These are phyloP conservation scores for Podabrus alpinus DNA, from an alignment of 2,888 invertebrate species.

Conservation along the genomic window DNA sequence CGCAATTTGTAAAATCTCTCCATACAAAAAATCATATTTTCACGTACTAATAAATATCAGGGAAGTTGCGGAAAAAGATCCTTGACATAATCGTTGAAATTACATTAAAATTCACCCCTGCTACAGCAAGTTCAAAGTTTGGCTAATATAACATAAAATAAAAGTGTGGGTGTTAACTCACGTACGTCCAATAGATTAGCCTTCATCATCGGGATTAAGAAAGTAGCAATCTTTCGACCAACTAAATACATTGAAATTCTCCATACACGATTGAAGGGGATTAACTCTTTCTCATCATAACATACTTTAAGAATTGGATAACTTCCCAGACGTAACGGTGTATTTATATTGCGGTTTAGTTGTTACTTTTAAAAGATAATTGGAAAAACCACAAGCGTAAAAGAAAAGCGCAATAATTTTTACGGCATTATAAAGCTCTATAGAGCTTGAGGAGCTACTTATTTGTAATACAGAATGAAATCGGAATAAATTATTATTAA, in stretches of 20 bases:
- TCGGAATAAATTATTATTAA: background rate
- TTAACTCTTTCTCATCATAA: conserved; percentile 13
- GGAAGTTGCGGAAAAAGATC: background rate
- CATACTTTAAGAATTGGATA: background rate
- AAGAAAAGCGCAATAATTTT: background rate
- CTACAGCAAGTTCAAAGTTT: background rate
- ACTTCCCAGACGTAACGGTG: background rate
- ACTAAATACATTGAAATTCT: conserved; percentile 16
- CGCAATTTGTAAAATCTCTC: background rate
- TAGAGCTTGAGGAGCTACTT: background rate
- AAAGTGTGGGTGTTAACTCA: conserved; percentile 3
- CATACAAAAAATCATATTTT: background rate
- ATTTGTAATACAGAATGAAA: background rate
- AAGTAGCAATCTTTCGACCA: conserved; percentile 3
- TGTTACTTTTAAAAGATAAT: background rate
- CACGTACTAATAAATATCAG: background rate
- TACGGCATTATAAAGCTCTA: background rate
- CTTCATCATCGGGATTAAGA: conserved; percentile 18
- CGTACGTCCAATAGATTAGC: conserved; percentile 10
- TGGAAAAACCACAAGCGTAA: background rate
- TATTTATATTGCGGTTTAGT: background rate
- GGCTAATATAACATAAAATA: background rate
- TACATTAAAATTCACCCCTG: background rate
- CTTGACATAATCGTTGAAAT: background rate
- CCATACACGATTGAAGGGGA: conserved; percentile 8